phyloP scores from a whole-genome alignment of 2,113 vertebrate species.

The Etheostoma cragini region DNA sequence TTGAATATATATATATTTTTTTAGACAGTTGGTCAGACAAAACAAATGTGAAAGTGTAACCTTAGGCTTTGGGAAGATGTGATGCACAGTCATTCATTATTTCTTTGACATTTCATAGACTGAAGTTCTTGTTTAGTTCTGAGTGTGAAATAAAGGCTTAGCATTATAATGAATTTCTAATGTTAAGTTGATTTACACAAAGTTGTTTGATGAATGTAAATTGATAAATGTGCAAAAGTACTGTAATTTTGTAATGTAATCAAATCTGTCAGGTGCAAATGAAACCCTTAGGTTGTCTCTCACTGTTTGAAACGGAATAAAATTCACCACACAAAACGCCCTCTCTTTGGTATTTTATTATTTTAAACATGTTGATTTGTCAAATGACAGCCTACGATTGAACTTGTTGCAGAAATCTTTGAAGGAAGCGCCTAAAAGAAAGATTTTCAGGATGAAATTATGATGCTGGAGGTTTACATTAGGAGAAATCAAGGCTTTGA shows the following conservation, averaged over 20 bases:
- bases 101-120: not conserved
- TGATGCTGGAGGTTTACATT: not conserved
- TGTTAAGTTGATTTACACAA: not conserved
- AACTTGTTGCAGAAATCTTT: not conserved
- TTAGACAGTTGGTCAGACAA: not conserved
- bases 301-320: constrained; percentile 55
- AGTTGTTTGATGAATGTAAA: constrained; percentile 25
- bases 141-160: constrained; percentile 8
- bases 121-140: not conserved
- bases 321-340: constrained; percentile 16
- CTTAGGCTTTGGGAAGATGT: not conserved
- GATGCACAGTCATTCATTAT: not conserved
- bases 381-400: not conserved
- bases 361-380: constrained; percentile 12
- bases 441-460: not conserved
- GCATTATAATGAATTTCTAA: constrained; percentile 9
- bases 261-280: constrained; percentile 38
- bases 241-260: constrained; percentile 42
- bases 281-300: constrained; percentile 28
- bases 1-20: not conserved
- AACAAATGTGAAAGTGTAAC: not conserved
- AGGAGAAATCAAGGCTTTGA: constrained; percentile 2
- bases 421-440: not conserved
- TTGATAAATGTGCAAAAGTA: constrained; percentile 20
- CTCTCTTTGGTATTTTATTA: constrained; percentile 27